Evolutionary conservation across 2,113 vertebrate species (phyloP).

Genomic region (Catagonus wagneri): DNA sequence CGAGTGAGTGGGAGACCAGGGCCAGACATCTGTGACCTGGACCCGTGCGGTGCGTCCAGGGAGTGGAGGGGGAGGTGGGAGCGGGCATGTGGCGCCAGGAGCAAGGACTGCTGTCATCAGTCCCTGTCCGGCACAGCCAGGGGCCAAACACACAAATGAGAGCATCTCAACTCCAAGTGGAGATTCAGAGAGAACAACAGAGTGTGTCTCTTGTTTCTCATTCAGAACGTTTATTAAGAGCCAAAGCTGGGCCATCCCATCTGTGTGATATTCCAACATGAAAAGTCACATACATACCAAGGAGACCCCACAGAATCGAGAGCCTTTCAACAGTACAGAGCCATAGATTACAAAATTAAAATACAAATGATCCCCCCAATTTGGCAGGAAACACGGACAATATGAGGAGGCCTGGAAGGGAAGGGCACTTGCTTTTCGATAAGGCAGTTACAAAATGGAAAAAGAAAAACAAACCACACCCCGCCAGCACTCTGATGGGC

Average conservation of each 20-base stretch:
- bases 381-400: slow-evolving; percentile 87
- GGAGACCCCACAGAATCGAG: slow-evolving; percentile 84
- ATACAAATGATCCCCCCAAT: slow-evolving; percentile 87
- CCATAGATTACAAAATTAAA: slow-evolving; percentile 88
- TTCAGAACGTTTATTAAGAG: slow-evolving; percentile 89
- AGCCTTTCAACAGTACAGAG: slow-evolving; percentile 87
- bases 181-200: slow-evolving; percentile 62
- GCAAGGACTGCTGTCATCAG: not conserved
- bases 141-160: not conserved
- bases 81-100: not conserved
- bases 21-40: not conserved
- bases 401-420: slow-evolving; percentile 85
- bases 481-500: slow-evolving; percentile 39
- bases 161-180: not conserved
- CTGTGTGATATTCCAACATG: slow-evolving; percentile 85
- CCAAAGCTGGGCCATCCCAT: slow-evolving; percentile 82
- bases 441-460: slow-evolving; percentile 80
- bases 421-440: slow-evolving; percentile 85
- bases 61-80: not conserved
- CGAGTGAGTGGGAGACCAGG: not conserved
- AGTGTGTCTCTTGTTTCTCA: slow-evolving; percentile 80
- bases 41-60: not conserved
- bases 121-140: not conserved
- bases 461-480: not conserved
- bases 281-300: slow-evolving; percentile 86